Evolutionary conservation across 2,113 vertebrate species (phyloP), one percentile per base, ranked within the genome.

Genomic region (Hyaena hyaena): DNA sequence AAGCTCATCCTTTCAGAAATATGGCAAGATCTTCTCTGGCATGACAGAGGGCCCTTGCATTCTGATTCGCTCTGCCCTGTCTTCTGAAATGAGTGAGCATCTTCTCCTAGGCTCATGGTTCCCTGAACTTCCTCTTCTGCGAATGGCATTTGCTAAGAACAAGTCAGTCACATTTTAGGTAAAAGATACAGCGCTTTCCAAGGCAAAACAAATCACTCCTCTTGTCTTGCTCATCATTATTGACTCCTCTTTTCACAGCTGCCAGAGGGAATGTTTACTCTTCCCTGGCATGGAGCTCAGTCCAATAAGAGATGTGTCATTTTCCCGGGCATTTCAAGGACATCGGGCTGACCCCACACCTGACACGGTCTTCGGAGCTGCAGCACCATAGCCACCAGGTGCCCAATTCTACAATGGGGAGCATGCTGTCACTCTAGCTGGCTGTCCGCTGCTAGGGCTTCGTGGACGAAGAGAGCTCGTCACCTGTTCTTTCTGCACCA

Each of bases 21-120:
- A 1, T 0, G 24, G 43, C 55, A 45, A 50, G 48, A 31, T 12
- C 5, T 53, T 28, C 50, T 93, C 23, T 4, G 4, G 17, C 0
- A 26, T 28, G 58, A 74, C 23, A 4, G 12, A 23, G 53, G 8
- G 28, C 17, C 31, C 61, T 17, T 7, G n/a, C n/a, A 1, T 9
- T 23, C 23, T 0, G 0, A 12, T 2, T 23, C 23, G 24, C 50
- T 53, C 5, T 12, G 7, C 17, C 63, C 88, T 43, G 69, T 35
- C 71, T 16, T 0, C 16, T 1, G 14, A n/a, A 33, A 71, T 21
- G 16, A 4, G 14, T 4, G 16, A 17, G 11, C 4, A 0, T 28
- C n/a, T 84, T 24, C 84, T 69, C 26, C 12, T 0, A 7, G 35
- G 69, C 55, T 48, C 61, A 28, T 0, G 4, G 77, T 24, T 73